Conservation (phyloP, 2,888 invertebrate species). For the Dione vanillae region DNA sequence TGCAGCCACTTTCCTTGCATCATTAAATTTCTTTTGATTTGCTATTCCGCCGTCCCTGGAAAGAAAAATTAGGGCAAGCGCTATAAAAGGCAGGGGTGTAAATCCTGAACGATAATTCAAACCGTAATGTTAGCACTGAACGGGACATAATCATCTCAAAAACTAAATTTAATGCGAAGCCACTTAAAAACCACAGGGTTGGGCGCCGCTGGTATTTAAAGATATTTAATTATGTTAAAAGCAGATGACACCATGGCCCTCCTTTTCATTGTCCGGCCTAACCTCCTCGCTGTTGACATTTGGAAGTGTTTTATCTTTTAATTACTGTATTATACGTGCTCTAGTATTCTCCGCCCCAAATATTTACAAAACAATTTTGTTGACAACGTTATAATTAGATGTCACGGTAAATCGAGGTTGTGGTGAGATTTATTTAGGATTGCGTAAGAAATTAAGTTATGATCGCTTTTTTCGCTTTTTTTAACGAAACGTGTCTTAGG, state of each 20-base stretch:
- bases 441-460: background rate
- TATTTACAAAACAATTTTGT: slow-evolving; percentile 17
- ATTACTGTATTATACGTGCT: slow-evolving; percentile 40
- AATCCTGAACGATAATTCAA: slow-evolving; percentile 78
- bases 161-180: slow-evolving; percentile 84
- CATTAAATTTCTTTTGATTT: slow-evolving; percentile 54
- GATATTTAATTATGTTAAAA: slow-evolving; percentile 84
- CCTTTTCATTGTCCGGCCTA: slow-evolving; percentile 75
- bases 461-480: background rate
- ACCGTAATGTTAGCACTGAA: slow-evolving; percentile 78
- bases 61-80: slow-evolving; percentile 73
- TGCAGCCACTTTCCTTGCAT: slow-evolving; percentile 50
- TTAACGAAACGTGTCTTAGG: too few relatives aligned
- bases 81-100: slow-evolving; percentile 75
- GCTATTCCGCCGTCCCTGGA: slow-evolving; percentile 56
- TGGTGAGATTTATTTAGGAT: background rate
- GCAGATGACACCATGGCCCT: slow-evolving; percentile 82
- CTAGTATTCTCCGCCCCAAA: slow-evolving; percentile 13
- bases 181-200: slow-evolving; percentile 80
- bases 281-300: slow-evolving; percentile 56
- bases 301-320: slow-evolving; percentile 48
- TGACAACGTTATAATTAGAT: slow-evolving; percentile 11
- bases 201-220: slow-evolving; percentile 82
- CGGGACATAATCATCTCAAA: slow-evolving; percentile 81
- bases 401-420: background rate